Conservation (phyloP, 1,140 invertebrate species). For the Diachasmimorpha longicaudata region DNA sequence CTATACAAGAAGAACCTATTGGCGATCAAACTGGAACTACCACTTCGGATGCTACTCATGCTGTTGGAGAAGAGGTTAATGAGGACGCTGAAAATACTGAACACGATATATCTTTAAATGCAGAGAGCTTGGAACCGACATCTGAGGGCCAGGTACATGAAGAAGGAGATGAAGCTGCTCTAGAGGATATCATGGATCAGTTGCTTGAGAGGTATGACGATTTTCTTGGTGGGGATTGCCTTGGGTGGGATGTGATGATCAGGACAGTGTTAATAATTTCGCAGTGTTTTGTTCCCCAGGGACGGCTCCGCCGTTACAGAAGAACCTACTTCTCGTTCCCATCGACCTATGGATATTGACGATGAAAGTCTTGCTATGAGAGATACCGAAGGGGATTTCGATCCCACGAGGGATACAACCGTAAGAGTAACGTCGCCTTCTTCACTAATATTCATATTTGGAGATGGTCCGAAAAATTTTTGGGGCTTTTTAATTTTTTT, state of each 20-base stretch:
- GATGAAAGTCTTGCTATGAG: slow-evolving; percentile 57
- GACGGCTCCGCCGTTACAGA: slow-evolving; percentile 56
- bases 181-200: slow-evolving; percentile 76
- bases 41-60: slow-evolving; percentile 64
- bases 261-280: slow-evolving; percentile 59
- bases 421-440: slow-evolving; percentile 48
- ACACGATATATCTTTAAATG: slow-evolving; percentile 69
- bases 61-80: slow-evolving; percentile 70
- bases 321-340: slow-evolving; percentile 54
- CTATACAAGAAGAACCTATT: slow-evolving; percentile 50
- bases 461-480: neutral
- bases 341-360: slow-evolving; percentile 61
- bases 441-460: neutral
- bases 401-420: slow-evolving; percentile 57
- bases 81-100: slow-evolving; percentile 73
- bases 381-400: slow-evolving; percentile 55
- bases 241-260: too few relatives aligned
- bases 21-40: slow-evolving; percentile 63
- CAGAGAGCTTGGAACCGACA: slow-evolving; percentile 66
- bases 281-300: slow-evolving; percentile 60
- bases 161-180: slow-evolving; percentile 63
- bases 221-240: too few relatives aligned
- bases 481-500: slow-evolving; percentile 20
- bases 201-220: slow-evolving; percentile 66
- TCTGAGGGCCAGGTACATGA: slow-evolving; percentile 64